These are phyloP conservation scores for Orussus abietinus DNA, from an alignment of 1,140 invertebrate genomes.

Conservation along the genomic window DNA sequence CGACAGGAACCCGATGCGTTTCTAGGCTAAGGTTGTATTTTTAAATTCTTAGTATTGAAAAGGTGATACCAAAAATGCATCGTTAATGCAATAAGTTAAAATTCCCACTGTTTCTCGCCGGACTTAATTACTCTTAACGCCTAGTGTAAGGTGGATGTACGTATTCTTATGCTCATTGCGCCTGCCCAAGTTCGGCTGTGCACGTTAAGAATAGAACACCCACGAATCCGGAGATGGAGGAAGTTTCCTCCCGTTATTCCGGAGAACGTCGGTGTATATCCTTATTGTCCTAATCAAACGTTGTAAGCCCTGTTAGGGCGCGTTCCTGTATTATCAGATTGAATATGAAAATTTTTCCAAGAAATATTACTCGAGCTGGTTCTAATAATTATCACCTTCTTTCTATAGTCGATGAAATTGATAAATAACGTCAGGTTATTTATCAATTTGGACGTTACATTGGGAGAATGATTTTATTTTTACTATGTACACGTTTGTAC, in stretches of 20 bases:
- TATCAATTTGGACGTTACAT: no score
- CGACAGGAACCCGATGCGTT: constrained; percentile 13
- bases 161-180: background rate
- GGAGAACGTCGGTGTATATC: constrained; percentile 7
- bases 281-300: constrained; percentile 18
- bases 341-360: constrained; percentile 23
- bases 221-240: no score
- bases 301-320: constrained; percentile 26
- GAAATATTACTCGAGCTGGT: no score
- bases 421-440: no score
- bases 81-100: background rate
- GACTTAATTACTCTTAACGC: background rate
- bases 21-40: constrained; percentile 19
- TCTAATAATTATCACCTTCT: no score
- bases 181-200: constrained; percentile 9
- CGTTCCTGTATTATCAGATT: constrained; percentile 26
- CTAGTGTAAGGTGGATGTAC: background rate
- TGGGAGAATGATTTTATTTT: no score
- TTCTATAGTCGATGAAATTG: no score
- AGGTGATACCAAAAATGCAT: constrained; percentile 30
- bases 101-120: background rate
- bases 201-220: constrained; percentile 15
- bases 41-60: constrained; percentile 12
- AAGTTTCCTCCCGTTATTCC: background rate
- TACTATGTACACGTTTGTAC: no score